Evolutionary conservation across 2,113 vertebrate species (phyloP), one percentile per base, ranked within the genome.

Genomic region (Syrrhaptes paradoxus): DNA sequence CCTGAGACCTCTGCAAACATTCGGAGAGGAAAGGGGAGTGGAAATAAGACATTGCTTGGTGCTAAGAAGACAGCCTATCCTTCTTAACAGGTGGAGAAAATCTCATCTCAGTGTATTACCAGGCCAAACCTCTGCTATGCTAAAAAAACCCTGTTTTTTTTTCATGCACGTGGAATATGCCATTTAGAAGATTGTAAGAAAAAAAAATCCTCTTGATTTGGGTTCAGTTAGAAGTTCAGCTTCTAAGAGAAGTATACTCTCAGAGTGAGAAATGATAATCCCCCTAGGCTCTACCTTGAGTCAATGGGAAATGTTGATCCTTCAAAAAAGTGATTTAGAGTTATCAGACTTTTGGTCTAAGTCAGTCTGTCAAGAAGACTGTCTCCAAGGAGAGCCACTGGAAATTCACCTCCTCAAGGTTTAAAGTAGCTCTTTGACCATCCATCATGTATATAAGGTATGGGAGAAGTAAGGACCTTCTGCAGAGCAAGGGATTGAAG

Each of bases 391-490:
- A 90, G 1, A 66, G n/a, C 36, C 3, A 1, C 4, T 58, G 45
- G 49, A 38, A 90, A 7, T 41, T 46, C 43, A 3, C n/a, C 5
- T 67, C 5, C 46, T 70, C 15, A 41, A 43, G n/a, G 13, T 17
- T 92, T 80, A 28, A 54, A 3, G 0, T 4, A 68, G 21, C 24
- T 19, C 20, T 63, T 14, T n/a, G 29, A 91, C 22, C 20, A 66
- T 6, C 18, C 20, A 59, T 67, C 48, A 36, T 0, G 0, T 22
- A 3, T 34, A 4, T 18, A 55, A 57, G 29, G 17, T 29, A 41
- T 7, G 4, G 4, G 24, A 66, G 10, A 90, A 73, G 18, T 5
- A 3, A 8, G 4, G 43, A 73, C n/a, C 16, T 79, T n/a, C 45
- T 38, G 22, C n/a, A 49, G 18, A 41, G 17, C 0, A 1, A 66